phyloP scores from a whole-genome alignment of 2,888 invertebrate genomes.

The Strigamia transsilvanica region DNA sequence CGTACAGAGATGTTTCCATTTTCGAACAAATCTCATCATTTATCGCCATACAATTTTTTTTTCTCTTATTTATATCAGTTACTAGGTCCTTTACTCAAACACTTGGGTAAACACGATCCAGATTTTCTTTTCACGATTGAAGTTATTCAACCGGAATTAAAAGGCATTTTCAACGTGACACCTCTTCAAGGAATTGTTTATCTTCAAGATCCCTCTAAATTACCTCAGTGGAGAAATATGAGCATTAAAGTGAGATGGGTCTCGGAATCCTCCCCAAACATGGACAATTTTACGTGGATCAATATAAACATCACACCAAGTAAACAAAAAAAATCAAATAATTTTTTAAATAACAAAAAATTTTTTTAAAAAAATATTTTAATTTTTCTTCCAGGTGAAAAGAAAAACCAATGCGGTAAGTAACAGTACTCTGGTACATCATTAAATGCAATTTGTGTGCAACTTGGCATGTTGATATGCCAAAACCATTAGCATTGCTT shows the following conservation, averaged over 20 bases:
- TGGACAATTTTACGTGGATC: conserved; percentile 35
- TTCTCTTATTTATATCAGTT: neutral
- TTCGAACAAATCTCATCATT: no score
- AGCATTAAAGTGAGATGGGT: conserved; percentile 23
- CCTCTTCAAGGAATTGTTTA: conserved; percentile 46
- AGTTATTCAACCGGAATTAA: neutral
- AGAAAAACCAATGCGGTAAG: neutral
- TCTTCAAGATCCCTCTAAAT: neutral
- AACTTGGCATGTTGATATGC: conserved; percentile 14
- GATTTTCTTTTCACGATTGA: conserved; percentile 22
- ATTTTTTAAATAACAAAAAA: neutral
- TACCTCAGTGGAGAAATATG: neutral
- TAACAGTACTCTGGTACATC: neutral
- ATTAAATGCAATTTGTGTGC: neutral
- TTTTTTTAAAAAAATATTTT: neutral
- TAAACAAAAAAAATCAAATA: neutral
- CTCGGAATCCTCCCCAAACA: neutral
- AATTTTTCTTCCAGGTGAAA: neutral
- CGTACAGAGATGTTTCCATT: no score
- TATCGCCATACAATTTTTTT: neutral
- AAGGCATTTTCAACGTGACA: conserved; percentile 30
- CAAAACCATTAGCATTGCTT: neutral
- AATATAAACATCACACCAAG: neutral
- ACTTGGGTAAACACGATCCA: conserved; percentile 6
- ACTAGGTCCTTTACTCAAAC: conserved; percentile 33